Conservation (phyloP, 2,113 vertebrate species). For the Chroicocephalus ridibundus region DNA sequence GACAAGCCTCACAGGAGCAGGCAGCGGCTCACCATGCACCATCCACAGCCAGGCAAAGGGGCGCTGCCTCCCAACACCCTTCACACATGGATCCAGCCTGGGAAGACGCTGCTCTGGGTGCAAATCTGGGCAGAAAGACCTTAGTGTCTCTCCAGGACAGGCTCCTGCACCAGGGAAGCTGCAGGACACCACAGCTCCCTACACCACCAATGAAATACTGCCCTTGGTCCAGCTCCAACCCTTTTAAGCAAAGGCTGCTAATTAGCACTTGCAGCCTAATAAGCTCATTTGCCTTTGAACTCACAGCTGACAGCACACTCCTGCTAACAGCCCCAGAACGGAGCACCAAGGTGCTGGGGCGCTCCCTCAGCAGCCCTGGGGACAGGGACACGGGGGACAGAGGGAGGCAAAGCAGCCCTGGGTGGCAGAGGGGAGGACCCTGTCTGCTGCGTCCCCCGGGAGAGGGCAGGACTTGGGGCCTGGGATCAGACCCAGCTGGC, state of each 20-base stretch:
- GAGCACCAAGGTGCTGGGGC: neutral
- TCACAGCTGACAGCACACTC: neutral
- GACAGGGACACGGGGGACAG: neutral
- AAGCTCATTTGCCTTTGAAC: neutral
- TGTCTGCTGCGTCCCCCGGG: too few relatives aligned
- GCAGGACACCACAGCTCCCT: neutral
- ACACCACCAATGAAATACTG: fast-evolving
- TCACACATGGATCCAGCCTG: neutral
- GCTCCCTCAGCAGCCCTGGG: neutral
- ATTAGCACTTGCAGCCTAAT: neutral
- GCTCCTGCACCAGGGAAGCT: neutral
- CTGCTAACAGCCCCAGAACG: neutral
- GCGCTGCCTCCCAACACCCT: too few relatives aligned
- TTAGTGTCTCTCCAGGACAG: neutral
- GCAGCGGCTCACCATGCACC: fast-evolving
- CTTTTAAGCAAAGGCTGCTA: neutral
- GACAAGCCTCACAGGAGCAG: neutral
- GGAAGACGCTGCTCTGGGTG: too few relatives aligned
- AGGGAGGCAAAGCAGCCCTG: neutral
- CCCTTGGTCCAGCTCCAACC: neutral
- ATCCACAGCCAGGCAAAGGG: neutral
- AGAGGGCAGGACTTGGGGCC: neutral
- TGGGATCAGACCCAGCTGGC: neutral
- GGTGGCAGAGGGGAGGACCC: neutral
- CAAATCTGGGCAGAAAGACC: neutral